Evolutionary conservation across 2,113 vertebrate genomes (phyloP), one percentile per base, ranked within the genome.

Genomic region (Kryptolebias marmoratus): DNA sequence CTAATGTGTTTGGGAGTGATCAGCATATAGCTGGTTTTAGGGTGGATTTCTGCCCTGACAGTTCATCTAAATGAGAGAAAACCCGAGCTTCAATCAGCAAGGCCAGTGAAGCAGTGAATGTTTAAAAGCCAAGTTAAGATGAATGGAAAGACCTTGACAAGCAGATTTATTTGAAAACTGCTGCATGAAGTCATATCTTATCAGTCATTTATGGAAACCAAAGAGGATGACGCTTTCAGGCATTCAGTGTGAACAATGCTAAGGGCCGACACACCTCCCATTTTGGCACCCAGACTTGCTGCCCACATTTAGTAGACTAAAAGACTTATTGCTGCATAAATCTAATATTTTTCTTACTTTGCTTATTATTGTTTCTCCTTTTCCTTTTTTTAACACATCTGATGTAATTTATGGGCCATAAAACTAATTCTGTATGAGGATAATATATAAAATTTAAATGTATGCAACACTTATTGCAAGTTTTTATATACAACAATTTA

Each of bases 1-100:
- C 78, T 75, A 70, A 80, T 80, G 87, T 71, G 82, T 80, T 68
- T 69, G 55, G 67, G 57, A 68, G 64, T 75, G 75, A 87, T 84
- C 74, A 77, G 74, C 60, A 53, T 54, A 76, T 63, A 27, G 52
- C 44, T 69, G 56, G 65, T 39, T 82, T 77, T 52, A 15, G 39
- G 48, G 31, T 45, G 60, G 42, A 59, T 58, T 82, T 84, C 52
- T 53, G 47, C 65, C 75, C 80, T 83, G 79, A 82, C 77, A 83
- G 48, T 68, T 81, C 31, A 72, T 68, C 68, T 53, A 82, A 85
- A 81, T 82, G 71, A 79, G 78, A 77, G 76, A 75, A 73, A 57
- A 69, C 58, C 45, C 71, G 48, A 48, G 18, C 71, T 87, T 87
- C 73, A 86, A 87, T 87, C 81, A 85, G 79, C 7, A 16, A 32